Percentiles rank a stretch among this genome's conserved stretches.
These are phyloP conservation scores for Geophilus truncorum DNA, from an alignment of 2,888 invertebrate genomes.

Conservation along the genomic window DNA sequence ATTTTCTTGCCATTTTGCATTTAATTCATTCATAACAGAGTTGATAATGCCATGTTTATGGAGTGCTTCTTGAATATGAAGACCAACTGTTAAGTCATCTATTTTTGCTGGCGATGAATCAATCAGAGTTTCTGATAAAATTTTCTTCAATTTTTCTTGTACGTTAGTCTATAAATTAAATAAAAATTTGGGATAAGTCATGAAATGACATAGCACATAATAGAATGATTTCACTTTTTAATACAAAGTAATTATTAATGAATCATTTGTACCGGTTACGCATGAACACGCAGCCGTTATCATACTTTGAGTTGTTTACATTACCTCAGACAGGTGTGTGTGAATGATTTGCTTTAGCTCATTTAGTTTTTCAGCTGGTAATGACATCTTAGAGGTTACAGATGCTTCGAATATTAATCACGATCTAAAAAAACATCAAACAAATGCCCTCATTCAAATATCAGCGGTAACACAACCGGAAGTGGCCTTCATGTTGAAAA, in stretches of 20 bases:
- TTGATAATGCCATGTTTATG: not conserved
- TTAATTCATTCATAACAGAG: not conserved
- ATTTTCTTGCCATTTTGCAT: not conserved
- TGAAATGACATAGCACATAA: not conserved
- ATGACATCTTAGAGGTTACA: not conserved
- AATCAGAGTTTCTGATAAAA: not conserved
- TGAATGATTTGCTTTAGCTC: slow-evolving; percentile 29
- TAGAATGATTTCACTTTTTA: too few relatives aligned
- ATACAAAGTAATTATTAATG: too few relatives aligned
- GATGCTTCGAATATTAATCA: not conserved
- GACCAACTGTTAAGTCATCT: not conserved
- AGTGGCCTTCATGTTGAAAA: not conserved
- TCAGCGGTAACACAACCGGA: not conserved
- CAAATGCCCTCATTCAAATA: not conserved
- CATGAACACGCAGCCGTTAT: too few relatives aligned
- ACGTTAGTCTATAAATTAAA: slow-evolving; percentile 1
- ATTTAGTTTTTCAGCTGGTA: slow-evolving; percentile 15
- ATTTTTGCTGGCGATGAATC: not conserved
- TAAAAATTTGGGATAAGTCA: not conserved
- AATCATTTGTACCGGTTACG: not conserved
- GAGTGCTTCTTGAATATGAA: not conserved
- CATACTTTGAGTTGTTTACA: not conserved
- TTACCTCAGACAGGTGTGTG: not conserved
- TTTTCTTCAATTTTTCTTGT: not conserved
- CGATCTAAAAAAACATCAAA: not conserved